Evolutionary conservation across 1,140 invertebrate species (phyloP), one percentile per base, ranked within the genome.

Genomic region (Propsilocerus akamusi): DNA sequence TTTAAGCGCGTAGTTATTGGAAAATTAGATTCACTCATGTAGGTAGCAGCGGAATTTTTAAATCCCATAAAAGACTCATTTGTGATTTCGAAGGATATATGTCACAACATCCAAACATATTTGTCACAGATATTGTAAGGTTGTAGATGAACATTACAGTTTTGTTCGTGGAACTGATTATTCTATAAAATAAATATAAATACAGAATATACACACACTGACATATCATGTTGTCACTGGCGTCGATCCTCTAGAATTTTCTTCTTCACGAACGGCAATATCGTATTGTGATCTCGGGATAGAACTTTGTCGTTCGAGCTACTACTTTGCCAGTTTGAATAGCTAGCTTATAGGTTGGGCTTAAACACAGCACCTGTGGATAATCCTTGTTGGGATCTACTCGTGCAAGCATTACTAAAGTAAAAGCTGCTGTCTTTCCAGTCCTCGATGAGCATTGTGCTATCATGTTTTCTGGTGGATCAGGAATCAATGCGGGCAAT

Each of bases 391-490:
- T 70, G 1, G 80, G 61, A 65, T 98, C 83, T 1, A 98, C 88
- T 59, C 93, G 71, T 59, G 86, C 93, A n/a, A 99, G 68, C 89
- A 97, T 96, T 3, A 93, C 93, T 30, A 99, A 70, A 8, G 95
- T 83, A 75, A 99, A 99, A 10, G 95, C 93, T 49, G 96, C 95
- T 10, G 96, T 99, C 78, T 99, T 99, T 41, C 96, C 96, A 53
- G 96, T 99, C 47, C 96, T 96, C 53, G 91, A 97, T 61, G 99
- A 96, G 50, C 93, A 96, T 67, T 99, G 96, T 4, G 96, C 96
- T 58, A 99, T 97, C 80, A 99, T 86, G 69, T 99, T 98, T 64
- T 88, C 81, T 30, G 91, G 91, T 7, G 93, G 94, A 71, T 97
- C 86, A 46, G 86, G 88, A 14, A 98, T 68, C 17, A 99, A 68